Evolutionary conservation across 2,797 vertebrate species (phyloP).

Genomic region (Neopelma chrysocephalum): DNA sequence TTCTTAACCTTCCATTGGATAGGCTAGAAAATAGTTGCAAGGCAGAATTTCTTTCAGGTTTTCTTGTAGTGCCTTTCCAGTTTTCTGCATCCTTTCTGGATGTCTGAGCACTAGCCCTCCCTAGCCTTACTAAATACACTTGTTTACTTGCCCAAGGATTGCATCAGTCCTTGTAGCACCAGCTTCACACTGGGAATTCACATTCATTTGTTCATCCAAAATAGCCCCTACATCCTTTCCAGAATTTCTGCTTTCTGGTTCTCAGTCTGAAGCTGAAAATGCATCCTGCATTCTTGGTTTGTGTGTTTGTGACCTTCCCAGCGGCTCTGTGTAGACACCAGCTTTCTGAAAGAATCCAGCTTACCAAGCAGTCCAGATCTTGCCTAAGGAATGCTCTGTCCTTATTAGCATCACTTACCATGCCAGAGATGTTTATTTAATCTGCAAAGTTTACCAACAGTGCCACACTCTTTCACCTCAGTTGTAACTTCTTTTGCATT

Average conservation of each 20-base stretch:
- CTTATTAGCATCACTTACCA: constrained; percentile 55
- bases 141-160: not conserved
- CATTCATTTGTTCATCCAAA: not conserved
- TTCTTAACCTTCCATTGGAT: not conserved
- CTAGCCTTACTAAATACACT: not conserved
- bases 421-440: constrained; percentile 38
- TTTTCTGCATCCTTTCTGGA: not conserved
- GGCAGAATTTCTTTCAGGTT: not conserved
- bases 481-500: constrained; percentile 21
- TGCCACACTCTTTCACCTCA: constrained; percentile 29
- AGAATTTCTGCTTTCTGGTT: not conserved
- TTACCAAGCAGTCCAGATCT: not conserved
- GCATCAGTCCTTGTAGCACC: not conserved
- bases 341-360: constrained; percentile 27
- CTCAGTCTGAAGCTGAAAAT: not conserved
- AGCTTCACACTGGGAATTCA: not conserved
- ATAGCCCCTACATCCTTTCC: not conserved
- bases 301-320: constrained; percentile 28
- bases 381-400: constrained; percentile 18
- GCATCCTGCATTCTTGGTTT: not conserved
- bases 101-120: not conserved
- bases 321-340: not conserved
- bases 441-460: constrained; percentile 10
- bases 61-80: not conserved
- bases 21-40: not conserved